Evolutionary conservation across 2,797 vertebrate genomes (phyloP), one percentile per base, ranked within the genome.

Genomic region (Hippocampus kuda): DNA sequence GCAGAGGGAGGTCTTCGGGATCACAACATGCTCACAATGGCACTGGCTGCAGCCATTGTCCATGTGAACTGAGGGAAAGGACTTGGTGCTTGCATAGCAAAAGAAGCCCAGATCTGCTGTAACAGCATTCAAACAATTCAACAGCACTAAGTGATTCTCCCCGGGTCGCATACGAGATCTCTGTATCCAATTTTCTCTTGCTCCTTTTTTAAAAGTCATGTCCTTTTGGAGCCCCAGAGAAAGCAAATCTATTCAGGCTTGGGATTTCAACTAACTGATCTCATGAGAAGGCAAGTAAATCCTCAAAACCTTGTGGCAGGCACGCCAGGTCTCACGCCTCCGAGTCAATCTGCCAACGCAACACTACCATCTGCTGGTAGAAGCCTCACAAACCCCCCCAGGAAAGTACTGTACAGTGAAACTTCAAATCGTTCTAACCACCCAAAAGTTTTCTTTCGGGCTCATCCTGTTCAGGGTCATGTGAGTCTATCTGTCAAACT

Each of bases 351-450:
- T 13, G 30, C 78, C 78, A 68, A 73, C 82, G 67, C 88, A 88
- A 87, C 84, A 88, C 83, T 86, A 84, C 85, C 90, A 88, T 88
- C 91, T 88, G 72, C 86, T 89, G 91, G 87, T 66, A 7, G 54
- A 76, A 66, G 54, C n/a, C 10, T 2, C 34, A 74, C 78, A 87
- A 68, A 56, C 65, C 71, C 72, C 79, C n/a, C 34, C 34, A 38
- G 30, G 30, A 38, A 38, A 38, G 3, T 8, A 38, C 6, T 8
- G 0, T 6, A 34, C 34, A 51, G 6, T 51, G 18, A 20, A 7
- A 20, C 20, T 51, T 51, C 6, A 22, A 51, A 51, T 51, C 18
- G 6, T 22, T 51, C 34, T 8, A 38, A 7, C 6, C 34, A 38
- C 1, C 34, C 34, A 38, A 38, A 38, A 38, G 34, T 38, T 38